A percentile compares a stretch with the other conserved stretches of the same genome.
Conservation (phyloP, 2,888 invertebrate genomes). For the Dasypogon diadema region DNA sequence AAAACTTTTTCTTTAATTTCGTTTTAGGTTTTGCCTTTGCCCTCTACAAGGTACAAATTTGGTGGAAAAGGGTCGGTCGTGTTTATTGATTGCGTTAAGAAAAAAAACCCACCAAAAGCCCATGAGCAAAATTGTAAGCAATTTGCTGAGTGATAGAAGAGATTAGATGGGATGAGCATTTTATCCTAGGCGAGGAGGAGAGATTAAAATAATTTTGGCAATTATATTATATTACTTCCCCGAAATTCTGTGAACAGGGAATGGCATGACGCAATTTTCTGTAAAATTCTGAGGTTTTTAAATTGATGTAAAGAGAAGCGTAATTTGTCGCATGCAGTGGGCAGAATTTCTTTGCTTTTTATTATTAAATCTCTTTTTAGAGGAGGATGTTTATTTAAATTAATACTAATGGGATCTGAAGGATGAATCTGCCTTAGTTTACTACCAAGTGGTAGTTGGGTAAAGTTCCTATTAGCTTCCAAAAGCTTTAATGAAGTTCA, state of each 20-base stretch:
- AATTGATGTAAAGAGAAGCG: no score
- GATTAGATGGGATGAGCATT: slow-evolving; percentile 27
- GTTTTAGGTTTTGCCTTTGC: neutral
- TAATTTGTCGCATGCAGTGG: no score
- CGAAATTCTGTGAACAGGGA: neutral
- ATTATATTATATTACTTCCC: slow-evolving; percentile 34
- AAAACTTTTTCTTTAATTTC: slow-evolving; percentile 32
- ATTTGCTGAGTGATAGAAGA: slow-evolving; percentile 37
- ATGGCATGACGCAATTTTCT: no score
- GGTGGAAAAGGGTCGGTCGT: slow-evolving; percentile 40
- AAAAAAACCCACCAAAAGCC: slow-evolving; percentile 13
- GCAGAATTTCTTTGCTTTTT: no score
- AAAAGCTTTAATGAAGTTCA: no score
- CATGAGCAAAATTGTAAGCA: slow-evolving; percentile 39
- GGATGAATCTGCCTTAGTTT: no score
- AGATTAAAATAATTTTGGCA: slow-evolving; percentile 47
- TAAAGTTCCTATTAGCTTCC: no score
- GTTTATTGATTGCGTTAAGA: slow-evolving; percentile 44
- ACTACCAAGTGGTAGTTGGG: no score
- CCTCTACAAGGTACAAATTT: slow-evolving; percentile 35
- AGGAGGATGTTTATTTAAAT: no score
- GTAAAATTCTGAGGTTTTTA: no score
- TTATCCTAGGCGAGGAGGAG: slow-evolving; percentile 3
- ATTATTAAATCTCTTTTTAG: no score
- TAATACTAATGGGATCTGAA: no score